Conservation (phyloP, 2,888 invertebrate genomes). For the Zygaena filipendulae region DNA sequence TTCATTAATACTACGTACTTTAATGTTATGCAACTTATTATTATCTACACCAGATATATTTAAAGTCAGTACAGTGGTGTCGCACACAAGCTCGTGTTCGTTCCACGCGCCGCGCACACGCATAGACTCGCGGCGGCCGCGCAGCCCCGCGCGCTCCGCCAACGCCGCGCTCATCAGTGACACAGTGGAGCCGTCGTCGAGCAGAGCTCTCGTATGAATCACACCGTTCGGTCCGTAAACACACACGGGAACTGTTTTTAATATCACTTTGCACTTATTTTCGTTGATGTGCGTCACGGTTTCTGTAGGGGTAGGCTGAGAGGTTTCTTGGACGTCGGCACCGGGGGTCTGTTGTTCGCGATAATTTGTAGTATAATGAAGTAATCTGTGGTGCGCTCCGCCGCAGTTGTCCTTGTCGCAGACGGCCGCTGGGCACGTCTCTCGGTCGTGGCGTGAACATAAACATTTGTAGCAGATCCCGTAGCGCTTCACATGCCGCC, state of each 20-base stretch:
- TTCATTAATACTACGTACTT: slow-evolving; percentile 15
- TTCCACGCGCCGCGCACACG: slow-evolving; percentile 19
- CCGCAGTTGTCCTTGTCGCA: no score
- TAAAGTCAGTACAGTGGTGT: slow-evolving; percentile 9
- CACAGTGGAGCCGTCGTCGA: slow-evolving; percentile 10
- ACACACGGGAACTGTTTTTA: slow-evolving; percentile 14
- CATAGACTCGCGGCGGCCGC: slow-evolving; percentile 13
- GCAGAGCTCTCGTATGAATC: slow-evolving; percentile 7
- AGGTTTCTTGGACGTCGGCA: neutral
- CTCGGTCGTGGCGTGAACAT: slow-evolving; percentile 10
- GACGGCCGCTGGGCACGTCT: slow-evolving; percentile 14
- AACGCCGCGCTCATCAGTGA: neutral
- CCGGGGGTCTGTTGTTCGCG: neutral
- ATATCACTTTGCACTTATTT: slow-evolving; percentile 8
- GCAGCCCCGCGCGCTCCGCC: slow-evolving; percentile 3
- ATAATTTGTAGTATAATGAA: slow-evolving; percentile 5
- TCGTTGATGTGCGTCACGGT: slow-evolving; percentile 5
- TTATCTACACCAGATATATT: no score
- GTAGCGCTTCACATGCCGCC: slow-evolving; percentile 11
- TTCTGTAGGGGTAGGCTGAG: neutral
- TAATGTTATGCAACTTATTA: no score
- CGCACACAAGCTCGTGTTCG: no score
- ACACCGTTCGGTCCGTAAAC: slow-evolving; percentile 11
- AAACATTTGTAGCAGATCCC: slow-evolving; percentile 16
- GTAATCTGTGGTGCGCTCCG: slow-evolving; percentile 13